Evolutionary conservation across 2,113 vertebrate genomes (phyloP).

Genomic region (Orthochromis indermauri): DNA sequence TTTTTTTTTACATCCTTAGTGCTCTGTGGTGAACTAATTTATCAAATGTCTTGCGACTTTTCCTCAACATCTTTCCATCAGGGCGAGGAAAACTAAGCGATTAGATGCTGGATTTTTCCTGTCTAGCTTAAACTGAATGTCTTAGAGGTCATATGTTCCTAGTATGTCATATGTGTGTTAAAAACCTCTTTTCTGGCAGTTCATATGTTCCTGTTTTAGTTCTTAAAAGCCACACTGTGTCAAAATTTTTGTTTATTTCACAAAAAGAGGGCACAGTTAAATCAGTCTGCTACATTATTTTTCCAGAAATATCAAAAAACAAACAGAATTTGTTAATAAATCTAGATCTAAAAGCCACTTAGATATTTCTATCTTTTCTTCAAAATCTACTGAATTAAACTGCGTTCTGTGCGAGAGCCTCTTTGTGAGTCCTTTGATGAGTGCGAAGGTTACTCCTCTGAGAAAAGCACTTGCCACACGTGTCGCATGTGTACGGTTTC

Average conservation of each 20-base stretch:
- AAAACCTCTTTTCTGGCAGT: background rate
- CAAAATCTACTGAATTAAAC: background rate
- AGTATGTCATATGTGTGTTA: background rate
- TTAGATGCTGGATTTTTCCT: background rate
- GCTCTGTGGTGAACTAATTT: background rate
- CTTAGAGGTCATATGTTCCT: background rate
- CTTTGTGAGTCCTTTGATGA: constrained; percentile 68
- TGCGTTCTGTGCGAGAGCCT: constrained; percentile 6
- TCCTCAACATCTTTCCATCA: background rate
- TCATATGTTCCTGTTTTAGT: background rate
- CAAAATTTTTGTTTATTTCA: background rate
- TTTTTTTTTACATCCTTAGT: background rate
- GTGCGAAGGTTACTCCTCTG: constrained; percentile 74
- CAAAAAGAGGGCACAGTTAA: constrained; percentile 2
- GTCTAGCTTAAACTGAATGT: background rate
- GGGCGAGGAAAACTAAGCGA: background rate
- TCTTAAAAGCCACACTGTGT: background rate
- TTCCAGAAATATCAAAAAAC: background rate
- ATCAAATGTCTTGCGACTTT: background rate
- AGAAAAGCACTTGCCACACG: constrained; percentile 65
- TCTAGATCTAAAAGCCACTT: background rate
- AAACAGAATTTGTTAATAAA: background rate
- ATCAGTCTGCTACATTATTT: background rate
- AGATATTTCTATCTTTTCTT: background rate
- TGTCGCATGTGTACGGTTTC: constrained; percentile 64